Evolutionary conservation across 2,888 invertebrate genomes (phyloP).

Genomic region (Exocentrus adspersus): DNA sequence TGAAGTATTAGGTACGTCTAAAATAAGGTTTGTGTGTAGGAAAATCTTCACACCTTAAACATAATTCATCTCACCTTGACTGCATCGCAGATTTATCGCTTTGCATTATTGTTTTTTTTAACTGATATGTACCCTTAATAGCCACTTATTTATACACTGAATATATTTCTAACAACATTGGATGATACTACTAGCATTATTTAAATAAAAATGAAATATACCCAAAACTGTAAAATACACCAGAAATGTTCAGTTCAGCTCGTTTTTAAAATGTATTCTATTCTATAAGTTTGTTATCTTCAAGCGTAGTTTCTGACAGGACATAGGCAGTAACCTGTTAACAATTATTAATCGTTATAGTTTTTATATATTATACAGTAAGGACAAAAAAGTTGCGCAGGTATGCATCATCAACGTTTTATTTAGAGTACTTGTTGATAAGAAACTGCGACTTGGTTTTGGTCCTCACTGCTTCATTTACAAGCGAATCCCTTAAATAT

Average conservation of each 20-base stretch:
- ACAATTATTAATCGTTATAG: slow-evolving; percentile 44
- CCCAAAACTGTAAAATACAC: slow-evolving; percentile 17
- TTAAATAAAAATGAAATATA: slow-evolving; percentile 14
- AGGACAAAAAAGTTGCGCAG: slow-evolving; percentile 31
- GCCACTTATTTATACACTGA: background rate
- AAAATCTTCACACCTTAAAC: too few relatives aligned
- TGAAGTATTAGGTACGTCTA: too few relatives aligned
- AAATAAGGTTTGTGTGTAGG: too few relatives aligned
- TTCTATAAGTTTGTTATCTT: slow-evolving; percentile 35
- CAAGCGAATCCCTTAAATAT: too few relatives aligned
- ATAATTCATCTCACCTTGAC: too few relatives aligned
- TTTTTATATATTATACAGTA: slow-evolving; percentile 50
- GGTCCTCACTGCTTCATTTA: too few relatives aligned
- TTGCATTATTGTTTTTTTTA: slow-evolving; percentile 14
- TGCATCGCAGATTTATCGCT: slow-evolving; percentile 3
- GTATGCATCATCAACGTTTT: too few relatives aligned
- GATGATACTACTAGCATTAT: background rate
- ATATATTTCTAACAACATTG: background rate
- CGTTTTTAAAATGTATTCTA: too few relatives aligned
- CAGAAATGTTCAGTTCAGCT: too few relatives aligned
- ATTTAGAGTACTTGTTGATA: too few relatives aligned
- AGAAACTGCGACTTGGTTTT: too few relatives aligned
- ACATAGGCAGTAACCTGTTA: slow-evolving; percentile 41
- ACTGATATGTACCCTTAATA: slow-evolving; percentile 23
- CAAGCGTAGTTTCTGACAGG: slow-evolving; percentile 49